These are phyloP conservation scores for Aegithalos caudatus DNA, from an alignment of 2,113 vertebrate species.

Conservation along the genomic window DNA sequence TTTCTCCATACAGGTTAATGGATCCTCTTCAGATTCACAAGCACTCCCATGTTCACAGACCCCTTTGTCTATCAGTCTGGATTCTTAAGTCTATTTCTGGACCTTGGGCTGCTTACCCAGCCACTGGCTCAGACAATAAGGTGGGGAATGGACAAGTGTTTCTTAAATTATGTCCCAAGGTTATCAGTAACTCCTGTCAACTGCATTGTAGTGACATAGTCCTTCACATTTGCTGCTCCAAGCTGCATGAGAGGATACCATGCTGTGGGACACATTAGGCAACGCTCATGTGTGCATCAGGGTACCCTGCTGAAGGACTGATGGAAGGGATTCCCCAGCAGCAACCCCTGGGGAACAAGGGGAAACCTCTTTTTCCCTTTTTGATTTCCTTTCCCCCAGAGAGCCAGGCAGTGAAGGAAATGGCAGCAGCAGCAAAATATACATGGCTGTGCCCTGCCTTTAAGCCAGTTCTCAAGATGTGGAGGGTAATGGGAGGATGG, in stretches of 20 bases:
- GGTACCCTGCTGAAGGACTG: background rate
- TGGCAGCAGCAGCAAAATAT: background rate
- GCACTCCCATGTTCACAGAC: background rate
- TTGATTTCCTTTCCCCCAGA: background rate
- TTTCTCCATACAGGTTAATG: rapidly evolving
- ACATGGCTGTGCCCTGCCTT: background rate
- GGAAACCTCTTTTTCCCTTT: background rate
- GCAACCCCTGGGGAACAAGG: background rate
- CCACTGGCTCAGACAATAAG: background rate
- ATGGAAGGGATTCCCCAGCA: background rate
- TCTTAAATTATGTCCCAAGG: background rate
- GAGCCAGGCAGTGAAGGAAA: background rate
- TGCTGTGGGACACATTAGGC: background rate
- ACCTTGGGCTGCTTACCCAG: background rate
- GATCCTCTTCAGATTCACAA: background rate
- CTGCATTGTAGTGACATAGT: background rate
- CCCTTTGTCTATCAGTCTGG: rapidly evolving
- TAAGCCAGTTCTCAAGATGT: background rate
- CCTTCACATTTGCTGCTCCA: background rate
- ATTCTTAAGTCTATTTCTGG: background rate
- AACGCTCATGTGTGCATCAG: rapidly evolving
- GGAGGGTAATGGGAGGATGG: too few relatives aligned
- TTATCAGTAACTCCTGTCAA: background rate
- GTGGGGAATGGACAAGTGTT: background rate
- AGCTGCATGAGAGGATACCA: background rate